Base-by-base conservation (phyloP, 2,888 invertebrate genomes). In the Phortica magna region DNA sequence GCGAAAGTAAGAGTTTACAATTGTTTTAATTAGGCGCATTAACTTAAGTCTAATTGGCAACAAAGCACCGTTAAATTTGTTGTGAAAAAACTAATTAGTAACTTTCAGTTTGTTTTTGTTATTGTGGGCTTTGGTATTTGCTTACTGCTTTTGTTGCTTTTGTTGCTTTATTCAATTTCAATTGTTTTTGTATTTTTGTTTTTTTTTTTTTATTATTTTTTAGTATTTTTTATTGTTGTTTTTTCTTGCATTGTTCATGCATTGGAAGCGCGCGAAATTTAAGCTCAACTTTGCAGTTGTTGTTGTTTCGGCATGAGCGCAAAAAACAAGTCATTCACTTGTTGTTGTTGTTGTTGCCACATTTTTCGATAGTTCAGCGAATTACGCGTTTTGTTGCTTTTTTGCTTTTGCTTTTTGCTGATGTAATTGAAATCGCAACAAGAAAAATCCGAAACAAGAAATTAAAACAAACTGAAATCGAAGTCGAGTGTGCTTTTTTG, bases 361-460 rank as follows among this genome's bases (percentile, higher is more conserved):
- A 41, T 67, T 67, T 67, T 67, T 67, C 17, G 42, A n/a, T 42
- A 41, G 42, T 42, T 67, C 42, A 67, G 67, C 67, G n/a, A 14
- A 67, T 67, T 67, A 22, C 42, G n/a, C 4, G n/a, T 55, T 55
- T 55, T 61, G 17, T 39, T 65, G 39, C 22, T 65, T 12, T 65
- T 65, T 41, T 65, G 10, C n/a, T 67, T 42, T 67, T 61, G n/a
- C n/a, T 19, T 61, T 67, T 67, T 67, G 67, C 67, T 67, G 67
- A 39, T 42, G 67, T 67, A 67, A 67, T 67, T 41, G 67, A 67
- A 67, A 41, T 41, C 42, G 42, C 41, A 41, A 42, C 14, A 17
- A 67, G 41, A 67, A 67, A 41, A 14, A 42, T 14, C 7, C 67
- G 41, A 67, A 48, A 14, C 48, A 48, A 12, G 48, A 14, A 48